phyloP scores from a whole-genome alignment of 2,888 invertebrate genomes.

The Pyrocoelia pectoralis region DNA sequence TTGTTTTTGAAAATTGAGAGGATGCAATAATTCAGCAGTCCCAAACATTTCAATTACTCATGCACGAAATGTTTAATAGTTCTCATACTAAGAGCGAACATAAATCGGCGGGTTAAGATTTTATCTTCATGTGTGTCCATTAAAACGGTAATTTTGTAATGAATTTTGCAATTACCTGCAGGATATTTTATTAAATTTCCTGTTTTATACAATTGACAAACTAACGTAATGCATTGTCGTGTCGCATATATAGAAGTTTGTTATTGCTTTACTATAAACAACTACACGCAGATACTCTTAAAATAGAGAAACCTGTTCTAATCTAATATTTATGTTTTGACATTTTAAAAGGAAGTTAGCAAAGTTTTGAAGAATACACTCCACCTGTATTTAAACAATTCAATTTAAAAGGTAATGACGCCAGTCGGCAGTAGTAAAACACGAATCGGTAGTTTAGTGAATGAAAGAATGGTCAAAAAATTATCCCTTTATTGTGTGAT shows the following conservation, averaged over 20 bases:
- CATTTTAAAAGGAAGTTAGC: slow-evolving; percentile 5
- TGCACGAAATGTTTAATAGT: too few relatives aligned
- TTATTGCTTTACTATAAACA: slow-evolving; percentile 5
- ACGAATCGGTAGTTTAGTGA: neutral
- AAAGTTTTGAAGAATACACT: neutral
- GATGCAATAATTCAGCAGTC: too few relatives aligned
- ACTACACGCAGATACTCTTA: neutral
- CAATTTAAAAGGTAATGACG: neutral
- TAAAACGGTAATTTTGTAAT: neutral
- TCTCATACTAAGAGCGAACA: neutral
- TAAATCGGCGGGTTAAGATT: neutral
- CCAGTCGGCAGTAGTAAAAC: neutral
- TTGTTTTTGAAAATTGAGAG: too few relatives aligned
- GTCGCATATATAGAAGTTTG: slow-evolving; percentile 3
- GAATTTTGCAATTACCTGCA: neutral
- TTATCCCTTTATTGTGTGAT: slow-evolving; percentile 10
- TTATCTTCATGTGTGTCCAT: neutral
- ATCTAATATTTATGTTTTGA: slow-evolving; percentile 9
- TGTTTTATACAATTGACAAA: neutral
- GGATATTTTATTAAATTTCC: neutral
- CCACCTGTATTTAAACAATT: neutral
- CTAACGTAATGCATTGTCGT: slow-evolving; percentile 1
- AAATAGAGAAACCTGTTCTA: slow-evolving; percentile 10
- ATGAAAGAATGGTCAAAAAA: slow-evolving; percentile 5
- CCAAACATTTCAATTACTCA: too few relatives aligned